Percentiles rank a stretch among this genome's conserved stretches.
Conservation (phyloP, 35 echinoderm and acorn worm genomes). For the Amphiura filiformis region DNA sequence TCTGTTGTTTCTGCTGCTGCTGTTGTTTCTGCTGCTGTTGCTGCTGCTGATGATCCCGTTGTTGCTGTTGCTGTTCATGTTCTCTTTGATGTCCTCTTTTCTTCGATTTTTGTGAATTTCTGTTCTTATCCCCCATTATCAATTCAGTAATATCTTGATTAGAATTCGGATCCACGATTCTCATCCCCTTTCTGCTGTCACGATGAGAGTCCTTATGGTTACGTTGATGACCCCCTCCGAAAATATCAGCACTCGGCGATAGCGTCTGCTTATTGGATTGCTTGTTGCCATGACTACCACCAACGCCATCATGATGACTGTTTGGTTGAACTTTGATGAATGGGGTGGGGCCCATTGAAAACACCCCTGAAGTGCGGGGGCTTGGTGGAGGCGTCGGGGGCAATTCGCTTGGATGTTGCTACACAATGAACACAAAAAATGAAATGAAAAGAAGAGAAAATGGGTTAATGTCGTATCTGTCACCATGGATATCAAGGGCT, state of each 20-base stretch:
- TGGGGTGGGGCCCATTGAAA: background rate
- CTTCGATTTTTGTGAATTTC: background rate
- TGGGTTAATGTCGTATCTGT: background rate
- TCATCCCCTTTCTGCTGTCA: background rate
- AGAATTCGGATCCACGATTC: background rate
- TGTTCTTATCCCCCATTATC: background rate
- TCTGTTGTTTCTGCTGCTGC: too few relatives aligned
- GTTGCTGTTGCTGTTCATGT: background rate
- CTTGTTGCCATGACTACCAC: background rate
- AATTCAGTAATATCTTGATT: constrained; percentile 4
- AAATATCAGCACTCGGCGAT: background rate
- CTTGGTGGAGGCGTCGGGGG: background rate
- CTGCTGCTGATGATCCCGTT: too few relatives aligned
- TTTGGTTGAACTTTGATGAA: background rate
- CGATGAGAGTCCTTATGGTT: background rate
- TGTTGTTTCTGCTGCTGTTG: background rate
- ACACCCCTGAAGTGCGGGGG: background rate
- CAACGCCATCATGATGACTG: background rate
- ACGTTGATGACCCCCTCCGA: background rate
- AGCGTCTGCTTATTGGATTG: background rate
- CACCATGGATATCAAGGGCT: background rate
- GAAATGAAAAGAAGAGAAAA: background rate
- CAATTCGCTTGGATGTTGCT: background rate
- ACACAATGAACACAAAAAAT: background rate
- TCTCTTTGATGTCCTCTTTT: background rate